phyloP scores from a whole-genome alignment of 2,888 invertebrate genomes.

The Serripes groenlandicus region DNA sequence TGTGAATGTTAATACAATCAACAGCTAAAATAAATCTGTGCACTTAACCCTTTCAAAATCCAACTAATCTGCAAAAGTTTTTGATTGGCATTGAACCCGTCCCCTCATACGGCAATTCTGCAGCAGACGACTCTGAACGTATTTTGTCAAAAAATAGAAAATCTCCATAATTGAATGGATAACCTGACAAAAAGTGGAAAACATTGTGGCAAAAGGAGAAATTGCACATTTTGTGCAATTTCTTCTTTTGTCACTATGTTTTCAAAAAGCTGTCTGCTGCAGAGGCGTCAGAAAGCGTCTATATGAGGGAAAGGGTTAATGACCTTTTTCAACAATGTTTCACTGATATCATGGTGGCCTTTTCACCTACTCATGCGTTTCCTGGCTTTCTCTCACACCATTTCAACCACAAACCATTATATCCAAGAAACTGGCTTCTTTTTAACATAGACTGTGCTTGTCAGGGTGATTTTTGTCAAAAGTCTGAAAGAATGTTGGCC shows the following conservation, averaged over 20 bases:
- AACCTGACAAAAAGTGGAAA: background rate
- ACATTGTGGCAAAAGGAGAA: constrained; percentile 5
- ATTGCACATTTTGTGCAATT: background rate
- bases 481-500: no score
- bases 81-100: background rate
- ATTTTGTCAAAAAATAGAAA: background rate
- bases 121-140: background rate
- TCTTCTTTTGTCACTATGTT: background rate
- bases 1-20: no score
- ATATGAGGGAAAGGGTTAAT: background rate
- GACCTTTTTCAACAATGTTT: background rate
- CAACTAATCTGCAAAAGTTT: no score
- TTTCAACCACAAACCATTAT: no score
- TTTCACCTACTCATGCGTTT: background rate
- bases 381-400: background rate
- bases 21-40: no score
- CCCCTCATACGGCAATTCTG: background rate
- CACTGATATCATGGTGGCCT: background rate
- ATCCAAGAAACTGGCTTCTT: no score
- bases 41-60: no score
- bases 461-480: no score
- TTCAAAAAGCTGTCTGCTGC: background rate
- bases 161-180: background rate
- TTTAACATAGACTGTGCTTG: no score
- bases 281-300: background rate